Percentiles rank a stretch among this genome's conserved stretches.
These are phyloP conservation scores for Stercorarius parasiticus DNA, from an alignment of 2,113 vertebrate genomes.

Conservation along the genomic window DNA sequence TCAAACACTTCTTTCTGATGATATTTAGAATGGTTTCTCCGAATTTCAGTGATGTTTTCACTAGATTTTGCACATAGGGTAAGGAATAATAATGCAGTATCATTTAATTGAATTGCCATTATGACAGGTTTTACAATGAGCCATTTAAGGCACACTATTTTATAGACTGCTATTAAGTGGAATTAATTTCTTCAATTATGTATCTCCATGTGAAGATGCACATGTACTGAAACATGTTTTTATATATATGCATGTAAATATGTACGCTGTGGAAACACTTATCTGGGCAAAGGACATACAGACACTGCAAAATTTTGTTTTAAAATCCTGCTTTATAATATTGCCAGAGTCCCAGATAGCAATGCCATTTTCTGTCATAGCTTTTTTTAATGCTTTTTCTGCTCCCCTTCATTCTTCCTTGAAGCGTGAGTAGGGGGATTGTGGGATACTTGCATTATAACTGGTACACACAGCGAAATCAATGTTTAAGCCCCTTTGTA, in stretches of 20 bases:
- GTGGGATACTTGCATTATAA: not conserved
- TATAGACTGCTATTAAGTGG: not conserved
- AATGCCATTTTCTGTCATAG: not conserved
- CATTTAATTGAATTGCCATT: slow-evolving; percentile 8
- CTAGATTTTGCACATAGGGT: not conserved
- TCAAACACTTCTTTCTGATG: slow-evolving; percentile 35
- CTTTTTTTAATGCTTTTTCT: not conserved
- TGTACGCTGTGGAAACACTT: not conserved
- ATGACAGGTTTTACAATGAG: not conserved
- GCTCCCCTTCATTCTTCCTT: not conserved
- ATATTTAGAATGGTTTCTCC: slow-evolving; percentile 39
- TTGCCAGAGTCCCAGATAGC: not conserved
- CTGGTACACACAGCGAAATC: not conserved
- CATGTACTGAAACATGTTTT: not conserved
- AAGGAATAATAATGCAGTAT: slow-evolving; percentile 43
- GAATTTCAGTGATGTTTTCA: slow-evolving; percentile 53
- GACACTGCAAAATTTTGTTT: not conserved
- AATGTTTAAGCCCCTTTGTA: not conserved
- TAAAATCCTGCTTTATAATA: not conserved
- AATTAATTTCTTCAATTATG: slow-evolving; percentile 20
- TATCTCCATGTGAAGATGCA: not conserved
- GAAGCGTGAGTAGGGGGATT: not conserved
- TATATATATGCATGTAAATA: not conserved
- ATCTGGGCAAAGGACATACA: not conserved
- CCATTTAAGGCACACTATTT: not conserved